Percentiles rank a stretch among this genome's conserved stretches.
phyloP scores from a whole-genome alignment of 2,113 vertebrate species.

The Oreotrochilus melanogaster region DNA sequence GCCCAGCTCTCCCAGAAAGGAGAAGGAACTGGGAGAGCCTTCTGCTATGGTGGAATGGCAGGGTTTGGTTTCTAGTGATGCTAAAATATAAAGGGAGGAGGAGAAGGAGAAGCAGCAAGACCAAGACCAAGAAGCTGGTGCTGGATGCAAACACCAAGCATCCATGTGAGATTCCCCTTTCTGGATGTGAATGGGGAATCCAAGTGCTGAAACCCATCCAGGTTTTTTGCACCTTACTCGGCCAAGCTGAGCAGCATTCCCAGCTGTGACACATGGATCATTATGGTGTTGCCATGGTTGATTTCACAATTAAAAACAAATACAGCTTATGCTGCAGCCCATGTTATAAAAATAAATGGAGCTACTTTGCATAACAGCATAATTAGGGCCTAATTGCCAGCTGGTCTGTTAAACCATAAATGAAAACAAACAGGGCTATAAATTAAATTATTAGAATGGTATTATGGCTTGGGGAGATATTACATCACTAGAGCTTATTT shows the following conservation, averaged over 20 bases:
- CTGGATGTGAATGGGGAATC: background rate
- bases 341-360: conserved; percentile 55
- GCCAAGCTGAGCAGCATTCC: conserved; percentile 23
- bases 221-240: background rate
- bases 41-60: background rate
- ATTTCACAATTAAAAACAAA: conserved; percentile 58
- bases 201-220: background rate
- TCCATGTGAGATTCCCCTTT: background rate
- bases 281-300: conserved; percentile 16
- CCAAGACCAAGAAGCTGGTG: background rate
- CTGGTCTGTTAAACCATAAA: conserved; percentile 56
- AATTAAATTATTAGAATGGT: conserved; percentile 49
- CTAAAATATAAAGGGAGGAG: background rate
- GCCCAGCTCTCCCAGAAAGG: rapidly evolving
- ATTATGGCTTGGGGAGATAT: conserved; percentile 50
- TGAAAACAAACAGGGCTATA: conserved; percentile 62
- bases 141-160: background rate
- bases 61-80: background rate
- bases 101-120: background rate
- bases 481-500: background rate
- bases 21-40: background rate
- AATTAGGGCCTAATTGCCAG: conserved; percentile 61
- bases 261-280: conserved; percentile 43
- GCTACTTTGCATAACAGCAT: conserved; percentile 66
- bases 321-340: background rate